Percentiles rank a stretch among this genome's conserved stretches.
phyloP scores from a whole-genome alignment of 2,113 vertebrate genomes.

The Phoenicopterus ruber region DNA sequence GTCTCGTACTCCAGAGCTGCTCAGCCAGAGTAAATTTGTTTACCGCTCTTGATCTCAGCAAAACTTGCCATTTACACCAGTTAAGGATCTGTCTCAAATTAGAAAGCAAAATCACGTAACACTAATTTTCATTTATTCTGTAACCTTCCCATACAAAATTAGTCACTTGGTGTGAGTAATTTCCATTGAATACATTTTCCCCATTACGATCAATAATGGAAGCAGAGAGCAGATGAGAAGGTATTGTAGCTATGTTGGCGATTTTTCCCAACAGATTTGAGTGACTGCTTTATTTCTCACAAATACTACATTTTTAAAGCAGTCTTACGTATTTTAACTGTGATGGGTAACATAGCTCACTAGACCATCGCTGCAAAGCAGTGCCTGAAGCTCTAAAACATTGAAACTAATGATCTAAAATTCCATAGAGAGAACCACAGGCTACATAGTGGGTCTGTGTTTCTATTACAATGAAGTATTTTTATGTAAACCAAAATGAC shows the following conservation, averaged over 20 bases:
- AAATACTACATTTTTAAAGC: slow-evolving; percentile 29
- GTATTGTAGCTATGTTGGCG: neutral
- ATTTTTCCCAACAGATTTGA: neutral
- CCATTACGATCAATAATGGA: neutral
- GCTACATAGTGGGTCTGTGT: neutral
- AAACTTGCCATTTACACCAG: neutral
- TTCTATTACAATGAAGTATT: slow-evolving; percentile 13
- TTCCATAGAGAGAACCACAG: slow-evolving; percentile 11
- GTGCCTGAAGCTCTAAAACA: slow-evolving; percentile 9
- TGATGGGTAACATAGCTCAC: neutral
- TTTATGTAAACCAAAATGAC: neutral
- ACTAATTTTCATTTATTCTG: slow-evolving; percentile 1
- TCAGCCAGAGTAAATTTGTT: neutral
- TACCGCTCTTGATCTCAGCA: neutral
- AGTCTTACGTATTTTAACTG: slow-evolving; percentile 9
- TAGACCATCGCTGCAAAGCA: neutral
- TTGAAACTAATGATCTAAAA: slow-evolving; percentile 39
- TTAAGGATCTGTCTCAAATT: neutral
- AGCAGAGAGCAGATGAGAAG: neutral
- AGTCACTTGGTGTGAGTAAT: neutral
- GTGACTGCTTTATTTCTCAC: slow-evolving; percentile 4
- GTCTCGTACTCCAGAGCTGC: neutral
- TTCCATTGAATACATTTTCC: slow-evolving; percentile 18
- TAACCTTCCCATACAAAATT: neutral
- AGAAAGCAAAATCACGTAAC: neutral